A percentile compares a stretch with the other conserved stretches of the same genome.
These are phyloP conservation scores for Meda fulgida DNA, from an alignment of 2,797 vertebrate genomes.

Conservation along the genomic window DNA sequence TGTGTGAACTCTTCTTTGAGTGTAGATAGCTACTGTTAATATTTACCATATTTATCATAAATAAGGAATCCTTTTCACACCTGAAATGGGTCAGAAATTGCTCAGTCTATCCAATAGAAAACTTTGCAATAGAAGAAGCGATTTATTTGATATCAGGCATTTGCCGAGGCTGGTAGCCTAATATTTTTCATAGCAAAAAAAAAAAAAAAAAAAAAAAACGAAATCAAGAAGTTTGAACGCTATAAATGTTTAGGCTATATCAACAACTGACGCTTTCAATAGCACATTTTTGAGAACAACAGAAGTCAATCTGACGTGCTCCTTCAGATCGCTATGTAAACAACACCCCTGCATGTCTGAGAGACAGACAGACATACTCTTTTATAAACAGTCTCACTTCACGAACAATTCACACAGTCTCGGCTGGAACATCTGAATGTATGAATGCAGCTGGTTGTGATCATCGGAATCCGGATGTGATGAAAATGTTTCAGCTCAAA, in stretches of 20 bases:
- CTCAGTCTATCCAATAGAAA: neutral
- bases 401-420: neutral
- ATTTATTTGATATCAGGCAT: neutral
- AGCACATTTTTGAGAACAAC: neutral
- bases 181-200: neutral
- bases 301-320: neutral
- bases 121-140: neutral
- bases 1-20: too few species aligned
- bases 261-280: neutral
- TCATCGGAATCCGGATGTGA: constrained; percentile 87
- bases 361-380: neutral
- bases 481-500: constrained; percentile 78
- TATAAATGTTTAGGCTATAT: neutral
- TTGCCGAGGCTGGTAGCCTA: neutral
- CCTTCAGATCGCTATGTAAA: neutral
- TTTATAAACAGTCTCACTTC: neutral
- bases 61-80: neutral
- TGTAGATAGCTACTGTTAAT: neutral
- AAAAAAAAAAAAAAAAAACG: neutral
- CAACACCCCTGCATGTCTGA: neutral
- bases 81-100: neutral
- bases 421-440: neutral
- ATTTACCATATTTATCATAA: neutral
- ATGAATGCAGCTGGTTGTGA: constrained; percentile 53
- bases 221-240: neutral